A percentile compares a stretch with the other conserved stretches of the same genome.
These are phyloP conservation scores for Limnephilus auricula DNA, from an alignment of 2,888 invertebrate species.

Conservation along the genomic window DNA sequence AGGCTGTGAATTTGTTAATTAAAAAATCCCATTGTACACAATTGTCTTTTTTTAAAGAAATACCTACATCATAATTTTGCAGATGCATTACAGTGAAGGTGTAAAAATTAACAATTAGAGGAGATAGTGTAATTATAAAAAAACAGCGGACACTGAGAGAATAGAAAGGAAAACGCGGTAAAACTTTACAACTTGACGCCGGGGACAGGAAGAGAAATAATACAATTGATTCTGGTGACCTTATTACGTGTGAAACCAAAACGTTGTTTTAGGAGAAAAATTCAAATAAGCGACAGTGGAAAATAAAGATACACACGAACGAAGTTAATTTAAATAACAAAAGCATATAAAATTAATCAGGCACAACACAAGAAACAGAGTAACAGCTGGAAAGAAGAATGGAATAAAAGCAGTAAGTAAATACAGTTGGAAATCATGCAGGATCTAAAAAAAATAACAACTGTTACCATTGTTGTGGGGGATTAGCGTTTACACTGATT, in stretches of 20 bases:
- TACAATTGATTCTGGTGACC: not conserved
- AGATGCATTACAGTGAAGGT: not conserved
- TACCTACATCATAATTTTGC: not conserved
- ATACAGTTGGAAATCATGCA: not conserved
- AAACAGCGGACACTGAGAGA: not conserved
- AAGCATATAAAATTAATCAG: not conserved
- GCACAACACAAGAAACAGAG: not conserved
- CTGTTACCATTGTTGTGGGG: not conserved
- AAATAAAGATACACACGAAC: not conserved
- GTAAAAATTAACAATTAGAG: not conserved
- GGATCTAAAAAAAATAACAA: not conserved
- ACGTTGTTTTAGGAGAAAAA: not conserved
- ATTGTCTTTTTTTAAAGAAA: not conserved
- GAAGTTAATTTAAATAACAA: not conserved
- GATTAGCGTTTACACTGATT: not conserved
- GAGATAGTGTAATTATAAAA: not conserved
- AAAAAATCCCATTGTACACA: not conserved
- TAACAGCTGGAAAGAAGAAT: not conserved
- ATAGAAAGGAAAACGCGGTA: constrained; percentile 2
- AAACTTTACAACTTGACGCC: not conserved
- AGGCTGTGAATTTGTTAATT: not conserved
- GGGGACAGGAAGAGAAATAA: not conserved
- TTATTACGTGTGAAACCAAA: not conserved
- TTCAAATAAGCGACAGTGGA: not conserved
- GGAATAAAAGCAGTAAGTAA: no score